phyloP scores from a whole-genome alignment of 2,888 invertebrate genomes.

The Chymomyza caudatula region DNA sequence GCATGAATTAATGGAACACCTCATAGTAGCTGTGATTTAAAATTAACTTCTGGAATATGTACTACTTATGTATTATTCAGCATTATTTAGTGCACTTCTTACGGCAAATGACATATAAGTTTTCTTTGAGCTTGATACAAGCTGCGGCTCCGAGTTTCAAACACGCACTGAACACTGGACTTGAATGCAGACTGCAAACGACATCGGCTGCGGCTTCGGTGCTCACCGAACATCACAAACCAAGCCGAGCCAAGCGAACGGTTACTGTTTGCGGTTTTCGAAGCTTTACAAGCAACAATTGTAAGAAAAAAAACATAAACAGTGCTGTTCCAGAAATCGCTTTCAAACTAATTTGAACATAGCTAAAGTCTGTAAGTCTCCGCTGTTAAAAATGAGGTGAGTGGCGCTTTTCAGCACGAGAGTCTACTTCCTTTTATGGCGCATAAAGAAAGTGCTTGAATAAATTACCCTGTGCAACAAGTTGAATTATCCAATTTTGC shows the following conservation, averaged over 20 bases:
- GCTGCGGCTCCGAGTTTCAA: constrained; percentile 51
- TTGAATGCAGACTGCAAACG: constrained; percentile 24
- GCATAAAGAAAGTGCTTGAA: no score
- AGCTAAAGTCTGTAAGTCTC: no score
- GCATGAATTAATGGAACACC: background rate
- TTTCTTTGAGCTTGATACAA: constrained; percentile 31
- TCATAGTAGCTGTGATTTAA: background rate
- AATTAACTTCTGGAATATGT: background rate
- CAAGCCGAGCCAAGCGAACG: background rate
- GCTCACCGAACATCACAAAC: background rate
- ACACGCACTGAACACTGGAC: constrained; percentile 56
- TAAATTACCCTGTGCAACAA: no score
- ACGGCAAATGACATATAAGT: background rate
- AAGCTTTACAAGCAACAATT: constrained; percentile 28
- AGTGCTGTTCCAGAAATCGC: no score
- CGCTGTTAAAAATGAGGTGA: no score
- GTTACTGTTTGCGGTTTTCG: constrained; percentile 26
- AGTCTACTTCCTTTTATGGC: no score
- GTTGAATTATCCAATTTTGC: no score
- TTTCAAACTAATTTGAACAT: no score
- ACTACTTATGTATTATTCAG: background rate
- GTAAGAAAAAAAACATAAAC: constrained; percentile 13
- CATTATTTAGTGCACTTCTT: background rate
- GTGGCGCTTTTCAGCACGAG: no score
- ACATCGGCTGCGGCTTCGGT: background rate